Percentiles rank a stretch among this genome's conserved stretches.
These are phyloP conservation scores for Cactoblastis cactorum DNA, from an alignment of 2,888 invertebrate species.

Conservation along the genomic window DNA sequence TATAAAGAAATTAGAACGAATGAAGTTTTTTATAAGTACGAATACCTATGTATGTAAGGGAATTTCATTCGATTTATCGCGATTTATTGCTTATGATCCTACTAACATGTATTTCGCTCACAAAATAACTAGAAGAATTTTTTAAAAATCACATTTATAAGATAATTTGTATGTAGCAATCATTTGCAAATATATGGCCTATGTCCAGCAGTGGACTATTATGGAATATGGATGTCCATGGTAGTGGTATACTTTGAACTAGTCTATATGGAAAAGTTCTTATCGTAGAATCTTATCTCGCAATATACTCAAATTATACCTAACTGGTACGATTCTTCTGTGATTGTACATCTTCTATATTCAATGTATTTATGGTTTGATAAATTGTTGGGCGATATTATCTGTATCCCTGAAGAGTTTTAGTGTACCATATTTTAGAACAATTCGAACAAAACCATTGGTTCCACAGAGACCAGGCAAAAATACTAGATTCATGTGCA, in stretches of 20 bases:
- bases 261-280: neutral
- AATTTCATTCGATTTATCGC: neutral
- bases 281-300: conserved; percentile 21
- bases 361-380: conserved; percentile 34
- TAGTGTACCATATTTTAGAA: conserved; percentile 28
- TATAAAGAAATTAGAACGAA: conserved; percentile 27
- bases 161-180: neutral
- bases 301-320: conserved; percentile 29
- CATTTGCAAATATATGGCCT: too few relatives aligned
- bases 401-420: conserved; percentile 39
- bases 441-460: conserved; percentile 25
- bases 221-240: conserved; percentile 25
- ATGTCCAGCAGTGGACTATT: neutral
- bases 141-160: neutral
- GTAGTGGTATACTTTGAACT: conserved; percentile 24
- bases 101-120: neutral
- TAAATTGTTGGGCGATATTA: conserved; percentile 32
- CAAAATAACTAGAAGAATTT: neutral
- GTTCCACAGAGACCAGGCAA: conserved; percentile 34
- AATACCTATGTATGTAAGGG: conserved; percentile 18
- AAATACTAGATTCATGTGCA: conserved; percentile 52
- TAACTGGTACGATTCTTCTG: conserved; percentile 33
- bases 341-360: conserved; percentile 36
- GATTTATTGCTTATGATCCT: too few relatives aligned
- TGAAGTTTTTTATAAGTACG: too few relatives aligned